These are phyloP conservation scores for Glareola pratincola DNA, from an alignment of 2,113 vertebrate genomes.

Conservation along the genomic window DNA sequence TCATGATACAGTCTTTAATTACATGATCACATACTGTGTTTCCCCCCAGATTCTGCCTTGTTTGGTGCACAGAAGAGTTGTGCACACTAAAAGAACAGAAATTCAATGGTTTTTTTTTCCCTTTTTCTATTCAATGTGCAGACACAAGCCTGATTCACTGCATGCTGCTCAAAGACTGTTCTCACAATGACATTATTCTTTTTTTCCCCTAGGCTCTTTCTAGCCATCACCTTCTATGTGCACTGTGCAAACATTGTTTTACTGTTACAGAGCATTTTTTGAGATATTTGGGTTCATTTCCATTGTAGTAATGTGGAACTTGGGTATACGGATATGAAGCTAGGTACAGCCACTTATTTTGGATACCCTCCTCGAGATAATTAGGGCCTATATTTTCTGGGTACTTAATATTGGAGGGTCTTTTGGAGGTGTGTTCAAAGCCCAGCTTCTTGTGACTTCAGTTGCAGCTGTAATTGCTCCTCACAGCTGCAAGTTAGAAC, in stretches of 20 bases:
- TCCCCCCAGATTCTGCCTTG: not conserved
- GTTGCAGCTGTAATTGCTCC: not conserved
- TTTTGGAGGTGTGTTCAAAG: not conserved
- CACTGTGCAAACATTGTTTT: not conserved
- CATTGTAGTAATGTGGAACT: not conserved
- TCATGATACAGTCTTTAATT: not conserved
- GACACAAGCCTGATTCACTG: not conserved
- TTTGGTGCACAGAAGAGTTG: not conserved
- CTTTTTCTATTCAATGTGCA: not conserved
- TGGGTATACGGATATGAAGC: not conserved
- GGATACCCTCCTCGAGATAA: accelerated
- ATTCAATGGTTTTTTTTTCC: not conserved
- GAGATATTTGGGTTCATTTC: not conserved
- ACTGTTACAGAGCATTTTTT: not conserved
- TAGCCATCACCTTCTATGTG: not conserved
- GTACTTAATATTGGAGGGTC: not conserved
- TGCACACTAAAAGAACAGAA: not conserved
- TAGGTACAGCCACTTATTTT: not conserved
- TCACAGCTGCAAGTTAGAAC: not conserved
- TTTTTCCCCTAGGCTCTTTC: not conserved
- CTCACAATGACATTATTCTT: not conserved
- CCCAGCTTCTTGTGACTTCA: not conserved
- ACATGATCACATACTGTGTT: not conserved
- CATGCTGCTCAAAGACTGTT: not conserved
- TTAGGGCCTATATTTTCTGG: not conserved